Evolutionary conservation across 2,113 vertebrate genomes (phyloP).

Genomic region (Leiothrix lutea): DNA sequence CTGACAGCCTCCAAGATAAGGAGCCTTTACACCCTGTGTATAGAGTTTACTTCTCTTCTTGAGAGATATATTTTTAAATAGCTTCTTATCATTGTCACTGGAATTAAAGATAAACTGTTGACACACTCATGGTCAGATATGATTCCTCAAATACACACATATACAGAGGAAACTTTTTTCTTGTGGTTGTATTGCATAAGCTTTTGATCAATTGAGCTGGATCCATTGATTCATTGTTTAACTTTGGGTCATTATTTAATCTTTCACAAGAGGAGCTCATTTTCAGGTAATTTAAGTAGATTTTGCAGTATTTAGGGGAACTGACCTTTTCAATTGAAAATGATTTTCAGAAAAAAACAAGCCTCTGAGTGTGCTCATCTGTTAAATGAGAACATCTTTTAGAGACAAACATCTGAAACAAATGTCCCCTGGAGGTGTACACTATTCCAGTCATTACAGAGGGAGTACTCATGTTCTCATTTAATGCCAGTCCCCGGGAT

Average conservation of each 20-base stretch:
- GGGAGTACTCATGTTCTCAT: background rate
- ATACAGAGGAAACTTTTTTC: background rate
- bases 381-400: background rate
- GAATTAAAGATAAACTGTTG: background rate
- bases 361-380: background rate
- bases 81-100: background rate
- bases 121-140: background rate
- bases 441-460: background rate
- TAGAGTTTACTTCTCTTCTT: background rate
- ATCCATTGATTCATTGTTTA: background rate
- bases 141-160: background rate
- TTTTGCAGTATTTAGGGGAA: background rate
- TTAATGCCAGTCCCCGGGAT: conserved; percentile 14
- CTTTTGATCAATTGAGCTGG: background rate
- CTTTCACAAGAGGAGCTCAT: background rate
- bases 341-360: background rate
- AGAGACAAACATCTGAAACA: conserved; percentile 1
- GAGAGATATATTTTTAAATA: background rate
- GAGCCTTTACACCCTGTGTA: background rate
- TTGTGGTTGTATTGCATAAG: background rate
- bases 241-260: background rate
- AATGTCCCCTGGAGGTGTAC: conserved; percentile 12
- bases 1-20: background rate
- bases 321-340: background rate
- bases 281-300: background rate